Conservation (phyloP, 2,888 invertebrate species). For the Folsomia candida region DNA sequence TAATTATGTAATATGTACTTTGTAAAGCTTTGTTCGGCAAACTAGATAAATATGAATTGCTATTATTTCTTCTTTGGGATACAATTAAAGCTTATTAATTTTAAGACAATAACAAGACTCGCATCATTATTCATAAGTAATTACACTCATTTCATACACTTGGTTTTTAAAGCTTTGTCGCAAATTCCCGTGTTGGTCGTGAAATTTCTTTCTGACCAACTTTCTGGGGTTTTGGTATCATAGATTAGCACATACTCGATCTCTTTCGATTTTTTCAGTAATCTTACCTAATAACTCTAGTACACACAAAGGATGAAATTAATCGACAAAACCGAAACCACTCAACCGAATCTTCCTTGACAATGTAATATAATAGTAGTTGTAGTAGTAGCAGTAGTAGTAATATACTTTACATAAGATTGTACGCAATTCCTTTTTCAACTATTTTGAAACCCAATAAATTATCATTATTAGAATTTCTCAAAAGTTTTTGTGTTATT, state of each 20-base stretch:
- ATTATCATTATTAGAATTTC: background rate
- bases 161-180: slow-evolving; percentile 39
- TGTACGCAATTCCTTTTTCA: slow-evolving; percentile 2
- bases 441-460: background rate
- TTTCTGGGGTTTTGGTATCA: slow-evolving; percentile 18
- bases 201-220: slow-evolving; percentile 4
- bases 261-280: too few species aligned
- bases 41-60: slow-evolving; percentile 8
- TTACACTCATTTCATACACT: slow-evolving; percentile 34
- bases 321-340: background rate
- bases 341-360: background rate
- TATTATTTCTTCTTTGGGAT: background rate
- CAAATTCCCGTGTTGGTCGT: slow-evolving; percentile 20
- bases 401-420: background rate
- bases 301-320: background rate
- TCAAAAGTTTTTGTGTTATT: background rate
- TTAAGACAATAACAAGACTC: background rate
- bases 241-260: slow-evolving; percentile 34
- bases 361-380: background rate
- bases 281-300: too few species aligned
- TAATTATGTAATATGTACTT: too few species aligned
- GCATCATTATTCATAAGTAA: background rate
- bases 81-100: background rate
- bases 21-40: slow-evolving; percentile 2
- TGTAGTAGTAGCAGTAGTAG: too few species aligned